Evolutionary conservation across 2,113 vertebrate species (phyloP), one percentile per base, ranked within the genome.

Genomic region (Suricata suricatta): DNA sequence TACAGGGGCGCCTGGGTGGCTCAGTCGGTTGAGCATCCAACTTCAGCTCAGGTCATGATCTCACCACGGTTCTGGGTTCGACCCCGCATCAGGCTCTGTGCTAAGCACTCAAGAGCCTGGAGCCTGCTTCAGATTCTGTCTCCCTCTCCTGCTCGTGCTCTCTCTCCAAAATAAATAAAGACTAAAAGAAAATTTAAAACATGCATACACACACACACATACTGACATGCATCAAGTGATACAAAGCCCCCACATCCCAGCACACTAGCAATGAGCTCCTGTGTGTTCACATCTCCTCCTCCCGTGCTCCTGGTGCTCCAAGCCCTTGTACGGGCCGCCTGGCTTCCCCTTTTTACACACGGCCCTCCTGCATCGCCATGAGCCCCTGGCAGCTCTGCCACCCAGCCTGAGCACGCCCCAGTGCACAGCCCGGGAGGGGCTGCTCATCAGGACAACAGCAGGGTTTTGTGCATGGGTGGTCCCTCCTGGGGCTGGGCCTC

Each of bases 401-500:
- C 69, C 25, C 25, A 31, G 44, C 3, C 17, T 29, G 35, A 10
- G 54, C 25, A 2, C n/a, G 79, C 16, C 17, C 21, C 35, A n/a
- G 44, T 7, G 7, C 16, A 7, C 21, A 27, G 54, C 11, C 54
- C 8, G 5, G 33, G 9, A 38, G 14, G 19, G 25, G 21, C 54
- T 11, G 10, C 5, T 29, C 66, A 1, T 3, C 21, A 23, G 54
- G 47, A 19, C 82, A 14, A 38, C 2, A 15, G 38, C 50, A 33
- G 4, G 0, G 63, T 52, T n/a, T 11, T 0, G 33, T 3, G 16
- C 14, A 1, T 0, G 7, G 11, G 25, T 7, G 0, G 41, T 13
- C n/a, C 60, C 19, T 15, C 47, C 84, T 4, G 0, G 33, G 8
- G 0, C 25, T 41, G 54, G n/a, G 38, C 77, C 38, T 95, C 95